Evolutionary conservation across 2,113 vertebrate species (phyloP).

Genomic region (Anthoscopus minutus): DNA sequence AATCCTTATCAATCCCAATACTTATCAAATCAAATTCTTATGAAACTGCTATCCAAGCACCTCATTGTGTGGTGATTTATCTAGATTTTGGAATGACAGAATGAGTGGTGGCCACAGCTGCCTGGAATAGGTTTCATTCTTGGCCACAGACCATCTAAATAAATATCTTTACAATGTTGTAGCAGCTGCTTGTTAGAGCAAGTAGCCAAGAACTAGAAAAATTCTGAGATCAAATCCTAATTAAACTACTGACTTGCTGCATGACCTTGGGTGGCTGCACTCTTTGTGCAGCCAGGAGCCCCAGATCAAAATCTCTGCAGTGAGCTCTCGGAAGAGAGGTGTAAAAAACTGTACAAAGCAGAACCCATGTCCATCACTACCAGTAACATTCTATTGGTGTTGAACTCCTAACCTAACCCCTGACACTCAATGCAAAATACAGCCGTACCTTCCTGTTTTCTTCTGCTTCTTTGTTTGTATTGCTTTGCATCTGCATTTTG

Average conservation of each 20-base stretch:
- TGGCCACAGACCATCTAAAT: constrained; percentile 19
- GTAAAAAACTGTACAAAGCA: not conserved
- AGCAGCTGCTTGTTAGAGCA: constrained; percentile 25
- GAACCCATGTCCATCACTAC: not conserved
- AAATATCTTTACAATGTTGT: not conserved
- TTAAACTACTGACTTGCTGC: constrained; percentile 38
- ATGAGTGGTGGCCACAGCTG: not conserved
- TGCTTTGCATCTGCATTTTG: not conserved
- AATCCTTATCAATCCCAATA: too few species aligned
- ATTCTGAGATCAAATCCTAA: constrained; percentile 45
- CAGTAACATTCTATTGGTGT: not conserved
- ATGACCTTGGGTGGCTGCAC: constrained; percentile 3
- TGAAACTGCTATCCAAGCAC: not conserved
- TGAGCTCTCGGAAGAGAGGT: constrained; percentile 17
- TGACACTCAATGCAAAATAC: not conserved
- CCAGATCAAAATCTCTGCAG: constrained; percentile 9
- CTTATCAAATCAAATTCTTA: too few species aligned
- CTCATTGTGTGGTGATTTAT: not conserved
- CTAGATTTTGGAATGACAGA: not conserved
- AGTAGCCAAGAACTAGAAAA: constrained; percentile 10
- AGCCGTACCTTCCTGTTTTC: not conserved
- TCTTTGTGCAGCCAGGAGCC: not conserved
- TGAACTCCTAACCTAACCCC: not conserved
- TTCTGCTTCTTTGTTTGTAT: not conserved
- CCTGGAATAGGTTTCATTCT: constrained; percentile 23